phyloP scores from a whole-genome alignment of 2,797 vertebrate species.

The Micromesistius poutassou region DNA sequence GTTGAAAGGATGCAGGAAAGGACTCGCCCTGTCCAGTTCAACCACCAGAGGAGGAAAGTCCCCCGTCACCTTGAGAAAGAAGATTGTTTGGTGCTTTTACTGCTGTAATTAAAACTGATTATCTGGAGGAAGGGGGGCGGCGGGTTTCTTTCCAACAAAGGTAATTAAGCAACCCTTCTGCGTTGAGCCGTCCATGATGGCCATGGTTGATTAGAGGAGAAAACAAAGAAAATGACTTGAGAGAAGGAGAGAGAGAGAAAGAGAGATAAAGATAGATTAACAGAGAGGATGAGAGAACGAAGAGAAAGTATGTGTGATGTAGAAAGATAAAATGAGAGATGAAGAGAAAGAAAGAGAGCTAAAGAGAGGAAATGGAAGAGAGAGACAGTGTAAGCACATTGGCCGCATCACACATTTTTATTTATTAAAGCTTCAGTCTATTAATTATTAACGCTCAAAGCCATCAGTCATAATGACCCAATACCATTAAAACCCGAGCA shows the following conservation, averaged over 20 bases:
- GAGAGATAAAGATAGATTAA: not conserved
- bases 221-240: not conserved
- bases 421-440: slow-evolving; percentile 11
- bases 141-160: not conserved
- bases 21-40: no score
- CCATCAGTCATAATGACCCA: slow-evolving; percentile 9
- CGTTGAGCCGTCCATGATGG: slow-evolving; percentile 24
- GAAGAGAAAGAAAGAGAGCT: not conserved
- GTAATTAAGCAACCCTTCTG: slow-evolving; percentile 25
- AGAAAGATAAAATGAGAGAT: not conserved
- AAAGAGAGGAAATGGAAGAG: not conserved
- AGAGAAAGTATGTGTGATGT: not conserved
- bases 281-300: not conserved
- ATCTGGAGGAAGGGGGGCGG: slow-evolving; percentile 7
- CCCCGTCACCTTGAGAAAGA: slow-evolving; percentile 49
- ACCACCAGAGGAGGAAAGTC: slow-evolving; percentile 25
- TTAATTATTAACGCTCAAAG: slow-evolving; percentile 26
- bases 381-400: not conserved
- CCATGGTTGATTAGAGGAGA: slow-evolving; percentile 36
- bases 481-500: slow-evolving; percentile 12
- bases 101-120: slow-evolving; percentile 68
- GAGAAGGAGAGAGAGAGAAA: not conserved
- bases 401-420: not conserved
- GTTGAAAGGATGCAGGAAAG: no score
- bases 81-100: slow-evolving; percentile 49